These are phyloP conservation scores for Rambutsinella grinnellia DNA, from an alignment of 2,888 invertebrate species.

Conservation along the genomic window DNA sequence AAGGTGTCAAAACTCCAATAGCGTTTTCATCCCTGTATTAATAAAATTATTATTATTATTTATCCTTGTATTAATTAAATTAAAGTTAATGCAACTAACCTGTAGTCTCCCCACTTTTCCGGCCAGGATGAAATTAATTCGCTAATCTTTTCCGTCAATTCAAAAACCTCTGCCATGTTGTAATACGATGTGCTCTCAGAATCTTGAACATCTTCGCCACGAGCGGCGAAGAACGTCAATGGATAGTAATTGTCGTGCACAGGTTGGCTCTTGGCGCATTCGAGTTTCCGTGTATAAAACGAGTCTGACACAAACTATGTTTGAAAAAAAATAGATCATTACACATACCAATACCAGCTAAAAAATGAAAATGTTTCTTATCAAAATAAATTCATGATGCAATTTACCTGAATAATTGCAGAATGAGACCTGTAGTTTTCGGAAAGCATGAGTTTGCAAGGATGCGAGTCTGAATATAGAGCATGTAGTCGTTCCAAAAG, in stretches of 20 bases:
- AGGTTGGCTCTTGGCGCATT: conserved; percentile 80
- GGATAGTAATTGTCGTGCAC: conserved; percentile 75
- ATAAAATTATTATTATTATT: no score
- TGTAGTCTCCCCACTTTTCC: conserved; percentile 79
- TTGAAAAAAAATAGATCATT: conserved; percentile 10
- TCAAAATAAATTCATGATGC: no score
- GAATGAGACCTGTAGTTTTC: conserved; percentile 88
- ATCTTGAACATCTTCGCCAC: conserved; percentile 85
- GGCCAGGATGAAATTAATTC: conserved; percentile 84
- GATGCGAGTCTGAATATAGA: conserved; percentile 79
- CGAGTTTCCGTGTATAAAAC: conserved; percentile 83
- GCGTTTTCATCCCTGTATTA: conserved; percentile 79
- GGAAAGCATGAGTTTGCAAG: conserved; percentile 83
- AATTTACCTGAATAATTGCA: conserved; percentile 79
- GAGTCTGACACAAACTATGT: conserved; percentile 81
- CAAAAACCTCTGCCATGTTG: conserved; percentile 85
- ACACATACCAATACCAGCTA: not conserved
- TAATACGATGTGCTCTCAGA: conserved; percentile 81
- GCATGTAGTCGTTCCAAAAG: conserved; percentile 84
- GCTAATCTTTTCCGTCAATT: conserved; percentile 81
- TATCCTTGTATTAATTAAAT: no score
- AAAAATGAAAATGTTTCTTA: not conserved
- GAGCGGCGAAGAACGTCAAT: conserved; percentile 83
- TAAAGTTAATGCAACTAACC: no score
- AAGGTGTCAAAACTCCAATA: conserved; percentile 88